These are phyloP conservation scores for Podilymbus podiceps DNA, from an alignment of 2,113 vertebrate species.

Conservation along the genomic window DNA sequence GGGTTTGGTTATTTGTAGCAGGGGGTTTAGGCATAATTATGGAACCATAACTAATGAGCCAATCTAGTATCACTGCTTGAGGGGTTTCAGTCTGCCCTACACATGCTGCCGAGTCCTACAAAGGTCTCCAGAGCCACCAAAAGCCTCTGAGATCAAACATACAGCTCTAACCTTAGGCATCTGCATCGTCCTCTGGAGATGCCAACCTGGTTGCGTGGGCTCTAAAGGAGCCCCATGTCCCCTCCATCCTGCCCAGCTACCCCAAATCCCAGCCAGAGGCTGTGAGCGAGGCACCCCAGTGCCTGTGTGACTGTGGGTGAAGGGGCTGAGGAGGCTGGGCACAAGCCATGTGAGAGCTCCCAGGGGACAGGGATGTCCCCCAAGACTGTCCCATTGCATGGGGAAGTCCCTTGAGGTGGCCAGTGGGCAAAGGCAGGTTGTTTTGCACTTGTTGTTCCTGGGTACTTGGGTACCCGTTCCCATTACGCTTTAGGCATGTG, in stretches of 20 bases:
- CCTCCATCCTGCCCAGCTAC: neutral
- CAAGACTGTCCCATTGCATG: rapidly evolving
- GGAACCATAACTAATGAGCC: neutral
- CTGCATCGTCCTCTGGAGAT: neutral
- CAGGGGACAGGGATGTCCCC: neutral
- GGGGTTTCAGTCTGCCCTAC: neutral
- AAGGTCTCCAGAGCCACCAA: neutral
- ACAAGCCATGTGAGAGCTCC: neutral
- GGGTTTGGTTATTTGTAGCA: neutral
- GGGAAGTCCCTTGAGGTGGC: neutral
- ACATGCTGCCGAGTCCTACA: neutral
- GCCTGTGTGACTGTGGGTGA: neutral
- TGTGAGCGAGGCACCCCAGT: neutral
- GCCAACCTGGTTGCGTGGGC: neutral
- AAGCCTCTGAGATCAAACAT: neutral
- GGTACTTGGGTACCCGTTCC: neutral
- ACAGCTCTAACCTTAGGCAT: neutral
- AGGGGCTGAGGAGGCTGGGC: neutral
- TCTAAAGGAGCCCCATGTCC: neutral
- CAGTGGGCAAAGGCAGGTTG: neutral
- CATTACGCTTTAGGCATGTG: rapidly evolving
- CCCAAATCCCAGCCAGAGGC: neutral
- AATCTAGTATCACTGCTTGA: neutral
- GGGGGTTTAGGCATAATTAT: neutral
- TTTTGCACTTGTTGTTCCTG: neutral